Evolutionary conservation across 2,888 invertebrate genomes (phyloP).

Genomic region (Oscheius onirici): DNA sequence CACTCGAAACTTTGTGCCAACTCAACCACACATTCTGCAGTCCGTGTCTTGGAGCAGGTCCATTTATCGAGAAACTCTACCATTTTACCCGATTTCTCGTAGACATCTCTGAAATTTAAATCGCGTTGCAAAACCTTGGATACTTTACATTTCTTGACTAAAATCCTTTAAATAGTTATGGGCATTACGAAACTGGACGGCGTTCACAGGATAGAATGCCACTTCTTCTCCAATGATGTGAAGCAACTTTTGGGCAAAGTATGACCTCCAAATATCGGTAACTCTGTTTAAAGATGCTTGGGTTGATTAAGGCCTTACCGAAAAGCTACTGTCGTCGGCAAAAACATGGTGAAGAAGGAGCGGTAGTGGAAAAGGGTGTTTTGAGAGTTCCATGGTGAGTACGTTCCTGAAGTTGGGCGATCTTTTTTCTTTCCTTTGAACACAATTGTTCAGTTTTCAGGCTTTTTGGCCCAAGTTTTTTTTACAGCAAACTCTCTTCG

Average conservation of each 20-base stretch:
- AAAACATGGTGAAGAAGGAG: slow-evolving; percentile 50
- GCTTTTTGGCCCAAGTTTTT: too few species aligned
- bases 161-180: slow-evolving; percentile 50
- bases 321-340: slow-evolving; percentile 52
- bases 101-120: slow-evolving; percentile 10
- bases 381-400: slow-evolving; percentile 56
- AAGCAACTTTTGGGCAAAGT: slow-evolving; percentile 46
- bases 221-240: slow-evolving; percentile 44
- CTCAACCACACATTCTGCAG: neutral
- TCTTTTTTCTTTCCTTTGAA: too few species aligned
- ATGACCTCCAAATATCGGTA: slow-evolving; percentile 53
- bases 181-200: slow-evolving; percentile 46
- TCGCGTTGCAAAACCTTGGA: too few species aligned
- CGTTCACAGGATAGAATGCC: slow-evolving; percentile 48
- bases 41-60: neutral
- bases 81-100: slow-evolving; percentile 7
- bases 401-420: slow-evolving; percentile 36
- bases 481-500: too few species aligned
- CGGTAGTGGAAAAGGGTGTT: slow-evolving; percentile 52
- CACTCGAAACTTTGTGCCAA: neutral
- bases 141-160: slow-evolving; percentile 34
- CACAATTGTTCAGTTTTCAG: too few species aligned
- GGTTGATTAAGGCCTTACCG: slow-evolving; percentile 6
- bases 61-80: neutral
- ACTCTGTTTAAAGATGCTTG: too few species aligned